A percentile compares a stretch with the other conserved stretches of the same genome.
These are phyloP conservation scores for Apodemia mormo DNA, from an alignment of 2,888 invertebrate species.

Conservation along the genomic window DNA sequence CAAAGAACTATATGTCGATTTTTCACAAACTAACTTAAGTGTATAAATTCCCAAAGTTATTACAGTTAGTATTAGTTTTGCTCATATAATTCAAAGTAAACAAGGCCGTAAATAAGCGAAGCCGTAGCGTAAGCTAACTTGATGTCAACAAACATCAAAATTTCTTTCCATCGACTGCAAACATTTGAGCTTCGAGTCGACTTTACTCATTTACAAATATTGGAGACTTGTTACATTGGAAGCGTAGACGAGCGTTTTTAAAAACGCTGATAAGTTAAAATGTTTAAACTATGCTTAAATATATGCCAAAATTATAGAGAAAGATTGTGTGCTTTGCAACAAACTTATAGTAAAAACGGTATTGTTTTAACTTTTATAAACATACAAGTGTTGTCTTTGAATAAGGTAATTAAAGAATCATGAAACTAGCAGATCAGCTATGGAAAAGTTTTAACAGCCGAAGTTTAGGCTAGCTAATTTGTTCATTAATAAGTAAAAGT, in stretches of 20 bases:
- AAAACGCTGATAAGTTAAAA: background rate
- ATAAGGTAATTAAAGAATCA: too few species aligned
- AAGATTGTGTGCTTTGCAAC: too few species aligned
- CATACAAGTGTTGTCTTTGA: too few species aligned
- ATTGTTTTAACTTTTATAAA: too few species aligned
- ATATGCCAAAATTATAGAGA: too few species aligned
- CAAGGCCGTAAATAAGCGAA: slow-evolving; percentile 6
- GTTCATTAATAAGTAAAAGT: too few species aligned
- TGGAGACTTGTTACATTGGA: slow-evolving; percentile 39
- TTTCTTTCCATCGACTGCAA: slow-evolving; percentile 50
- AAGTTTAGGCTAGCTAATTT: too few species aligned
- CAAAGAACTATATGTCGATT: background rate
- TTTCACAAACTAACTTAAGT: background rate
- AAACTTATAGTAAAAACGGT: too few species aligned
- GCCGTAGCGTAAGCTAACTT: slow-evolving; percentile 22
- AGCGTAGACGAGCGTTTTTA: slow-evolving; percentile 39
- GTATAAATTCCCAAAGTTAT: background rate
- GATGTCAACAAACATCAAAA: slow-evolving; percentile 47
- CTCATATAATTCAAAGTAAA: slow-evolving; percentile 6
- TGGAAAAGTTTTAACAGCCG: too few species aligned
- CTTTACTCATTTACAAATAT: slow-evolving; percentile 47
- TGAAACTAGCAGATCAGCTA: too few species aligned
- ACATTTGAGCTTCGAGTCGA: slow-evolving; percentile 45
- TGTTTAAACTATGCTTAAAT: too few species aligned
- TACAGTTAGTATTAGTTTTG: background rate